Evolutionary conservation across 2,888 invertebrate species (phyloP).

Genomic region (Phorcus lineatus): DNA sequence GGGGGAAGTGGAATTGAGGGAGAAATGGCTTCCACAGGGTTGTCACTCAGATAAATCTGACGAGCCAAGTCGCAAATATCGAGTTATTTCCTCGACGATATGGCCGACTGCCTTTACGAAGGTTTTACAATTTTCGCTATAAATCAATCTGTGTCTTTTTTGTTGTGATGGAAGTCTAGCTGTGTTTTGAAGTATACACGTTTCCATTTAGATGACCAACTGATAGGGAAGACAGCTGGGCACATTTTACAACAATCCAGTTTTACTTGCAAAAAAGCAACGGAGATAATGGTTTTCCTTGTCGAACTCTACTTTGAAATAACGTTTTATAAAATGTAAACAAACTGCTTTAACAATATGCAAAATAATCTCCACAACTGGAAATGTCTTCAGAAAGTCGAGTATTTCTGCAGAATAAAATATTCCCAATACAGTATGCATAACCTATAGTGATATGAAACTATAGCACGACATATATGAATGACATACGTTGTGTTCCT

Average conservation of each 20-base stretch:
- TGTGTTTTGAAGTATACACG: slow-evolving; percentile 1
- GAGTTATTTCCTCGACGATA: not conserved
- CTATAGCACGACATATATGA: no score
- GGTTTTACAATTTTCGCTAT: not conserved
- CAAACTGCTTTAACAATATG: not conserved
- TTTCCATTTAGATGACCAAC: slow-evolving; percentile 1
- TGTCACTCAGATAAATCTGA: slow-evolving; percentile 7
- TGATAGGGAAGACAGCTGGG: not conserved
- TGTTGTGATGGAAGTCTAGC: not conserved
- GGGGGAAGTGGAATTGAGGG: not conserved
- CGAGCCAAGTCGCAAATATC: not conserved
- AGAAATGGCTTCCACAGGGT: not conserved
- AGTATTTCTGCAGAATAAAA: no score
- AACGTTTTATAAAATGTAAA: not conserved
- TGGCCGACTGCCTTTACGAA: not conserved
- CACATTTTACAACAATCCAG: not conserved
- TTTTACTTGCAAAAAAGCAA: not conserved
- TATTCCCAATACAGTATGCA: no score
- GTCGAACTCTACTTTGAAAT: not conserved
- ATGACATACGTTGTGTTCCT: no score
- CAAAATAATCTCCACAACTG: no score
- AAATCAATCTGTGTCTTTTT: not conserved
- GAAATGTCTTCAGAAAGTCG: no score
- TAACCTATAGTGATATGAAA: no score
- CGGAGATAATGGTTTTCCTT: not conserved